Evolutionary conservation across 2,888 invertebrate species (phyloP).

Genomic region (Drosophila paramelanica): DNA sequence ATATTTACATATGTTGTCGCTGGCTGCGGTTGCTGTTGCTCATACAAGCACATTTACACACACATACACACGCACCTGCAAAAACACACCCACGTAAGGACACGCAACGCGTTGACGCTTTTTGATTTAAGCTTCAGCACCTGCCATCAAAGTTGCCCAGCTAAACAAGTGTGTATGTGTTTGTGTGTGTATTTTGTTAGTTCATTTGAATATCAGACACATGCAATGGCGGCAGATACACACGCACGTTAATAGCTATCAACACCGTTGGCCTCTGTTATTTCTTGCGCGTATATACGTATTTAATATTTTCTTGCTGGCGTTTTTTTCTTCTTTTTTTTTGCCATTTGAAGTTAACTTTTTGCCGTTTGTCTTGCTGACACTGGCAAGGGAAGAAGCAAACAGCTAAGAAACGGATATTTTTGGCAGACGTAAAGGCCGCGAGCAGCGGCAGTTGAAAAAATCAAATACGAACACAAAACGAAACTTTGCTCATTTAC

Average conservation of each 20-base stretch:
- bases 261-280: conserved; percentile 59
- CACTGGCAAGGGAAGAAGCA: conserved; percentile 13
- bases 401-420: conserved; percentile 36
- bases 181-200: conserved; percentile 34
- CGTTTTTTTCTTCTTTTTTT: conserved; percentile 1
- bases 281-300: conserved; percentile 30
- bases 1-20: conserved; percentile 70
- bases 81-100: conserved; percentile 46
- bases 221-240: conserved; percentile 40
- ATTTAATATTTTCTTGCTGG: conserved; percentile 48
- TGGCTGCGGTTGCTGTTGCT: conserved; percentile 47
- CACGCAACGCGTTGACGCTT: conserved; percentile 80
- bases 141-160: conserved; percentile 44
- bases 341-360: conserved; percentile 60
- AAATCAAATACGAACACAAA: conserved; percentile 62
- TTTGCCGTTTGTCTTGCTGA: conserved; percentile 45
- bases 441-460: conserved; percentile 18
- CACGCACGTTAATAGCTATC: conserved; percentile 68
- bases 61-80: conserved; percentile 3
- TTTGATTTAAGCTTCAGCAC: conserved; percentile 72
- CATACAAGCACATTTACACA: conserved; percentile 26
- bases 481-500: conserved; percentile 76
- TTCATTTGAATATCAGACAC: conserved; percentile 68
- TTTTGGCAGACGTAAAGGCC: conserved; percentile 32
- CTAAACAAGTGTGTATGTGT: conserved; percentile 1